phyloP scores from a whole-genome alignment of 64 coral and sea anemone genomes.

The Acropora tenuis region DNA sequence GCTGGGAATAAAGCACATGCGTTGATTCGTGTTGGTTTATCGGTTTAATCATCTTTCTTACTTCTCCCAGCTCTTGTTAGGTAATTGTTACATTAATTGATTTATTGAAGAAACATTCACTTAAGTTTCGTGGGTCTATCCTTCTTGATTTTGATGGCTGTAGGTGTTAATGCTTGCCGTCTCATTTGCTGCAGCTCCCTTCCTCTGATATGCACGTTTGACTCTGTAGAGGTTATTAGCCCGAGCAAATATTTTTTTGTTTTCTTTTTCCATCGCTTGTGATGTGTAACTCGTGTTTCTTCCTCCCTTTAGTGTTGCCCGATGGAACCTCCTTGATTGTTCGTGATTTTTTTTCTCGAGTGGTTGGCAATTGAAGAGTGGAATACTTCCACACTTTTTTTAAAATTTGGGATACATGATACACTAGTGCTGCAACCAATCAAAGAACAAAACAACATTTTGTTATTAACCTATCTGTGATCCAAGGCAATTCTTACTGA shows the following conservation, averaged over 20 bases:
- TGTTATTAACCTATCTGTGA: too few relatives aligned
- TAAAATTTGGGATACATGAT: slow-evolving; percentile 55
- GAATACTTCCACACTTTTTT: slow-evolving; percentile 25
- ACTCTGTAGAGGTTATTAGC: background rate
- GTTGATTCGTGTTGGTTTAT: too few relatives aligned
- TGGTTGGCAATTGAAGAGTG: background rate
- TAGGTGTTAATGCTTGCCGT: background rate
- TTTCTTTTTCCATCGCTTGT: slow-evolving; percentile 30
- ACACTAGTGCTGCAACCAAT: slow-evolving; percentile 23
- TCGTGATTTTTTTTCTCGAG: slow-evolving; percentile 71
- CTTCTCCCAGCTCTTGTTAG: too few relatives aligned
- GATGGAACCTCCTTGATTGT: slow-evolving; percentile 49
- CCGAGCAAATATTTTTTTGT: background rate
- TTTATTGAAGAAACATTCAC: too few relatives aligned
- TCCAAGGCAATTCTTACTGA: too few relatives aligned
- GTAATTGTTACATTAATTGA: too few relatives aligned
- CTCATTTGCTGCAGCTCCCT: background rate
- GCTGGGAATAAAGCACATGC: too few relatives aligned
- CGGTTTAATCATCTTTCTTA: too few relatives aligned
- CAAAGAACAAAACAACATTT: too few relatives aligned
- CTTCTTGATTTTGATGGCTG: background rate
- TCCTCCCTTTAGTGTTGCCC: slow-evolving; percentile 59
- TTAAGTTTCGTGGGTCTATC: background rate
- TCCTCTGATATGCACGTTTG: background rate
- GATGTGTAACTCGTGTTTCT: slow-evolving; percentile 39